These are phyloP conservation scores for Plodia interpunctella DNA, from an alignment of 1,140 invertebrate species.

Conservation along the genomic window DNA sequence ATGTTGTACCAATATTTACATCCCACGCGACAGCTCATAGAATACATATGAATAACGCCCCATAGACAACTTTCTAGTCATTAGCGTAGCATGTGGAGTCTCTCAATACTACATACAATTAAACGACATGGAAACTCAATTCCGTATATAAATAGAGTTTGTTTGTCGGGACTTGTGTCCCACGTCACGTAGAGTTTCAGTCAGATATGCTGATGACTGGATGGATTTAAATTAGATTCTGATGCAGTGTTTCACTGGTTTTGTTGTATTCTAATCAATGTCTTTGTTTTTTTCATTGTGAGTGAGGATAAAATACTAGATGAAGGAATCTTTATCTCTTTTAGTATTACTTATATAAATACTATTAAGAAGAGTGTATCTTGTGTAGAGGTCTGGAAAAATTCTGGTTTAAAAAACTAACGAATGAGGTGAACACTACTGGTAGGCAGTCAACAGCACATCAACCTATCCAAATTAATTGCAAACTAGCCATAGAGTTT, in stretches of 20 bases:
- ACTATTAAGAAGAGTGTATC: no score
- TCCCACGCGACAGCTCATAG: not conserved
- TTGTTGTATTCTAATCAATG: not conserved
- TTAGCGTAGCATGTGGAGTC: not conserved
- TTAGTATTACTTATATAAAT: no score
- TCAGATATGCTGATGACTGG: constrained; percentile 1
- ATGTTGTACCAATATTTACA: not conserved
- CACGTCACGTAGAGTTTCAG: not conserved
- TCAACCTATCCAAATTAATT: no score
- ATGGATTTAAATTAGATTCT: not conserved
- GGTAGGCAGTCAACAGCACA: no score
- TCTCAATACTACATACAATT: constrained; percentile 7
- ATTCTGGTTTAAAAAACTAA: no score
- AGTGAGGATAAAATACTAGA: no score
- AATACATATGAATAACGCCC: no score
- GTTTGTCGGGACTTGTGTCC: constrained; percentile 14
- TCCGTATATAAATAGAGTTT: constrained; percentile 19
- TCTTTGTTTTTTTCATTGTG: no score
- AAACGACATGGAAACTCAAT: constrained; percentile 23
- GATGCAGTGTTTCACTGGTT: not conserved
- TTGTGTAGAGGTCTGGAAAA: no score
- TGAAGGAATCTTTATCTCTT: no score
- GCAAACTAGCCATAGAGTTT: no score
- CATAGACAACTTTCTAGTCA: not conserved
- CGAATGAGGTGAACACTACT: no score